Percentiles rank a stretch among this genome's conserved stretches.
Conservation (phyloP, 2,888 invertebrate species). For the Epiblema foenella region DNA sequence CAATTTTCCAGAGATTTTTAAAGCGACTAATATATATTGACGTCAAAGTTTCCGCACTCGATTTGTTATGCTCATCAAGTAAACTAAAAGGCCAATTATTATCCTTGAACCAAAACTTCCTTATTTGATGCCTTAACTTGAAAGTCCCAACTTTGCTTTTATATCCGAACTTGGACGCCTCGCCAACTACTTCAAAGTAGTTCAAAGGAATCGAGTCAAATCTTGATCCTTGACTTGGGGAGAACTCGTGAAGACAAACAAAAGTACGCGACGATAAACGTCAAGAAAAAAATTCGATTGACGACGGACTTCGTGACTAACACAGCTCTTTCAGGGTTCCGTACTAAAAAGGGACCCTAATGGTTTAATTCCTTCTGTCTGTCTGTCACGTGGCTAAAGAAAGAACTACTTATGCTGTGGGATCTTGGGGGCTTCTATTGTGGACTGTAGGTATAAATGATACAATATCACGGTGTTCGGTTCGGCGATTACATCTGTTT, state of each 20-base stretch:
- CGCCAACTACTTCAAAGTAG: not conserved
- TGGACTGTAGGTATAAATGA: too few species aligned
- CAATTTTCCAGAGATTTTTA: too few species aligned
- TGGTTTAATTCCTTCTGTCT: too few species aligned
- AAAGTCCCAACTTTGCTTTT: constrained; percentile 6
- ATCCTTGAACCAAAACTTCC: not conserved
- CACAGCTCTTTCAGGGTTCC: not conserved
- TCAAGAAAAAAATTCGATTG: not conserved
- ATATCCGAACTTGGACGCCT: not conserved
- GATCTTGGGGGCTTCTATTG: too few species aligned
- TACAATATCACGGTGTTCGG: too few species aligned
- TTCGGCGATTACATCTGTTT: too few species aligned
- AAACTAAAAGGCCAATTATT: constrained; percentile 8
- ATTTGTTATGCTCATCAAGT: not conserved
- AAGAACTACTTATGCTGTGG: too few species aligned
- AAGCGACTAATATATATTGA: not conserved
- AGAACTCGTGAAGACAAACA: not conserved
- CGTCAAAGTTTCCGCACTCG: not conserved
- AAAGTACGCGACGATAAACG: not conserved
- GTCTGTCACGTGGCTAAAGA: too few species aligned
- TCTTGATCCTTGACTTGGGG: not conserved
- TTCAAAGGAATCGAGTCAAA: not conserved
- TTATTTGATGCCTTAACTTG: constrained; percentile 13
- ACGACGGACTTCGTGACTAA: not conserved
- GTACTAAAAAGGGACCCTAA: too few species aligned